Base-by-base conservation (phyloP, 2,888 invertebrate genomes). In the Euplagia quadripunctaria region DNA sequence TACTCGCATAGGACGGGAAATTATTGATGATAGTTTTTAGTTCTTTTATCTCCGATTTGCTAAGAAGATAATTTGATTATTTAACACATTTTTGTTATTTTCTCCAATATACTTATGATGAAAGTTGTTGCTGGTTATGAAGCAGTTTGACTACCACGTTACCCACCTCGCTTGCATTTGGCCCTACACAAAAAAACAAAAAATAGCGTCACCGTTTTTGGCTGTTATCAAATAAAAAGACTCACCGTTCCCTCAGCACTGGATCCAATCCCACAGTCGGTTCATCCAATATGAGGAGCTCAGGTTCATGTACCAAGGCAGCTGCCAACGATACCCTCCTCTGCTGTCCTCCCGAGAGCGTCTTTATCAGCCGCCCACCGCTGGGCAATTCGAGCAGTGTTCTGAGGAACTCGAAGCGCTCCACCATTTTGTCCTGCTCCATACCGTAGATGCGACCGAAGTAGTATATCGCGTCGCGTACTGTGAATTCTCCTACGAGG, bases 231-330 rank as follows among this genome's bases (percentile, higher is more conserved):
- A 55, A 55, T 20, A 12, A 20, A 51, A 11, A n/a, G 1, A 87
- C 95, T 94, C 90, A 97, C 98, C 97, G 97, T 91, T 98, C 98
- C 90, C 98, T 96, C 71, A 99, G 93, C 79, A 99, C 96, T 0
- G 99, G 99, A 94, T 99, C 99, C 75, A 99, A 96, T 0, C 99
- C 99, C n/a, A 99, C 99, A 0, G 99, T 99, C 0, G 99, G 99
- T 89, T 99, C 99, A 88, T 99, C 99, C 85, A 99, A 93, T 76
- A 99, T 98, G 49, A 99, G 94, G 51, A 99, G 92, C 90, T 98
- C 98, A 0, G 99, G 99, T 82, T 97, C 98, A 88, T 99, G 99
- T 0, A 99, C 97, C 88, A 99, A 94, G 0, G 99, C 98, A 8
- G 98, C 98, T 0, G 99, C 98, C 81, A 99, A 97, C 0, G 99